A percentile compares a stretch with the other conserved stretches of the same genome.
These are phyloP conservation scores for Zaprionus kolodkinae DNA, from an alignment of 1,140 invertebrate species.

Conservation along the genomic window DNA sequence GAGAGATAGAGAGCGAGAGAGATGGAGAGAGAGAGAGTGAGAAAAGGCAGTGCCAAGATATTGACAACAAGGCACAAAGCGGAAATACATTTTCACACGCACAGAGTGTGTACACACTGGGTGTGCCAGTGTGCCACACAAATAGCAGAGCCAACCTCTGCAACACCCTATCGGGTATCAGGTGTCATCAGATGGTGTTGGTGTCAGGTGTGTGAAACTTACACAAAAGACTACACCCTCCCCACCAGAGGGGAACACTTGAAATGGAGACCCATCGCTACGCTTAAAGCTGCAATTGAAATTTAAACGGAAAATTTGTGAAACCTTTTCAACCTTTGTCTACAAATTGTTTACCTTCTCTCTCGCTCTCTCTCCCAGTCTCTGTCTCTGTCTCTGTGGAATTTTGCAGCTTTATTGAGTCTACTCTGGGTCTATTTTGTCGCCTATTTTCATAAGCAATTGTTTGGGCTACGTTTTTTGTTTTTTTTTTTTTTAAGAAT, in stretches of 20 bases:
- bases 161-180: neutral
- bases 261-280: neutral
- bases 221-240: neutral
- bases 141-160: neutral
- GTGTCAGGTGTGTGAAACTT: neutral
- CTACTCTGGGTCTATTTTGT: neutral
- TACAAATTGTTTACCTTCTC: neutral
- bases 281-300: neutral
- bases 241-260: neutral
- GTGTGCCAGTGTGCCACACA: neutral
- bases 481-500: constrained; percentile 20
- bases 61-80: neutral
- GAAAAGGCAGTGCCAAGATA: neutral
- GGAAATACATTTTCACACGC: constrained; percentile 2
- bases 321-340: neutral
- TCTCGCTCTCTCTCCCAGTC: neutral
- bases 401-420: neutral
- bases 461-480: constrained; percentile 37
- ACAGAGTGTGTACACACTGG: neutral
- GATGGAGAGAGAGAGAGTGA: neutral
- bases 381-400: constrained; percentile 2
- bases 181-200: neutral
- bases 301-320: neutral
- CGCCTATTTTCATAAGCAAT: constrained; percentile 54
- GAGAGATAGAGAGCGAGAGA: neutral